phyloP scores from a whole-genome alignment of 1,140 invertebrate genomes.

The Campoletis sonorensis region DNA sequence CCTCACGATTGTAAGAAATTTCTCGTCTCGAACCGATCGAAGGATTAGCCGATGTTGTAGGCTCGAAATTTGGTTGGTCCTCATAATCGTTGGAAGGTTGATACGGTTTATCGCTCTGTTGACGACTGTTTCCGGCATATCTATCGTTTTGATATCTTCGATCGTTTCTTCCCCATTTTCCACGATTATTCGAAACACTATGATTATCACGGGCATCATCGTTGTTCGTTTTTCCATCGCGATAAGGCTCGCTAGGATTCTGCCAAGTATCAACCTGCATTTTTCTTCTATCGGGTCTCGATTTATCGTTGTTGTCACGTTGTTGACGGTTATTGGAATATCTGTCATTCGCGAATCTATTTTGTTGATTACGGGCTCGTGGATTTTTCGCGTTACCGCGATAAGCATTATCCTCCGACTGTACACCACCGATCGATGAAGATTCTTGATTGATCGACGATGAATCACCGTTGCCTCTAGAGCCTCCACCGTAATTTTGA shows the following conservation, averaged over 20 bases:
- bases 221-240: slow-evolving; percentile 36
- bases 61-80: slow-evolving; percentile 19
- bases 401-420: slow-evolving; percentile 40
- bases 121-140: slow-evolving; percentile 8
- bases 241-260: slow-evolving; percentile 37
- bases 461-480: slow-evolving; percentile 17
- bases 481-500: background rate
- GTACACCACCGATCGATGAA: background rate
- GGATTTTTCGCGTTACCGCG: slow-evolving; percentile 38
- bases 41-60: slow-evolving; percentile 5
- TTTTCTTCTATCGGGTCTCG: slow-evolving; percentile 36
- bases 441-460: slow-evolving; percentile 18
- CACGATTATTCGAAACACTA: slow-evolving; percentile 41
- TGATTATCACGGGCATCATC: slow-evolving; percentile 22
- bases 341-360: slow-evolving; percentile 61
- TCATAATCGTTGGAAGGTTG: slow-evolving; percentile 17
- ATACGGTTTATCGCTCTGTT: slow-evolving; percentile 20
- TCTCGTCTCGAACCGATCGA: background rate
- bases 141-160: slow-evolving; percentile 18
- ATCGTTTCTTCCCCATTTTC: slow-evolving; percentile 41
- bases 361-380: slow-evolving; percentile 42
- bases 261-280: slow-evolving; percentile 46
- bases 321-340: slow-evolving; percentile 55
- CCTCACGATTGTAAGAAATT: slow-evolving; percentile 30
- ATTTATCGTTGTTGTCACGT: slow-evolving; percentile 40